Evolutionary conservation across 2,797 vertebrate species (phyloP).

Genomic region (Amphiprion clarkii): DNA sequence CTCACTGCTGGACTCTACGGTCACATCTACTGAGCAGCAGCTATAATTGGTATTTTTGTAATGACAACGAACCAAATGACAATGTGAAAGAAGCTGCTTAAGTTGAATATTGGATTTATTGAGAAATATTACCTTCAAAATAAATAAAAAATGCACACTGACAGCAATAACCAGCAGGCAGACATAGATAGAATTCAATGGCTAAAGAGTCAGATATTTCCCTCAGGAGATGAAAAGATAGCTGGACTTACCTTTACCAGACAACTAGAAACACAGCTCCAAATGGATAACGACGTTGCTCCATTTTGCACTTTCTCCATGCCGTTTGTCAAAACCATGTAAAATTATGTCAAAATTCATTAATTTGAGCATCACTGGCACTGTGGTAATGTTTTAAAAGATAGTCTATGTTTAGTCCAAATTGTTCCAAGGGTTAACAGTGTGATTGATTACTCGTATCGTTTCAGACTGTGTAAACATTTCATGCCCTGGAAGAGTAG

Average conservation of each 20-base stretch:
- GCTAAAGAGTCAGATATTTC: background rate
- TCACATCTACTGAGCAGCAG: constrained; percentile 6
- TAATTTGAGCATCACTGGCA: background rate
- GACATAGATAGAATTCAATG: background rate
- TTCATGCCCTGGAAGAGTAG: no score
- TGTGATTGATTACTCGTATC: no score
- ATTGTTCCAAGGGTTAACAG: no score
- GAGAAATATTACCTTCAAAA: background rate
- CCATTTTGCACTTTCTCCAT: background rate
- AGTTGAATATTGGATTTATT: no score
- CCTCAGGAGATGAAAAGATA: background rate
- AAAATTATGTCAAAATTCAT: background rate
- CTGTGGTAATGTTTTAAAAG: background rate
- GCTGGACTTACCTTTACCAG: background rate
- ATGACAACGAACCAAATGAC: background rate
- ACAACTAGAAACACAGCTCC: background rate
- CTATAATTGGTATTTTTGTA: background rate
- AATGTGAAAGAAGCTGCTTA: background rate
- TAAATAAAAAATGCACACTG: background rate
- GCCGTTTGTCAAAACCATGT: background rate
- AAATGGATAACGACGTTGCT: background rate
- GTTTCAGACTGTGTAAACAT: no score
- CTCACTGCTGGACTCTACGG: constrained; percentile 8
- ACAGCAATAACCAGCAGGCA: background rate
- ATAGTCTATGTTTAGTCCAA: background rate